Percentiles rank a stretch among this genome's conserved stretches.
Conservation (phyloP, 1,140 invertebrate genomes). For the Zaprionus davidi region DNA sequence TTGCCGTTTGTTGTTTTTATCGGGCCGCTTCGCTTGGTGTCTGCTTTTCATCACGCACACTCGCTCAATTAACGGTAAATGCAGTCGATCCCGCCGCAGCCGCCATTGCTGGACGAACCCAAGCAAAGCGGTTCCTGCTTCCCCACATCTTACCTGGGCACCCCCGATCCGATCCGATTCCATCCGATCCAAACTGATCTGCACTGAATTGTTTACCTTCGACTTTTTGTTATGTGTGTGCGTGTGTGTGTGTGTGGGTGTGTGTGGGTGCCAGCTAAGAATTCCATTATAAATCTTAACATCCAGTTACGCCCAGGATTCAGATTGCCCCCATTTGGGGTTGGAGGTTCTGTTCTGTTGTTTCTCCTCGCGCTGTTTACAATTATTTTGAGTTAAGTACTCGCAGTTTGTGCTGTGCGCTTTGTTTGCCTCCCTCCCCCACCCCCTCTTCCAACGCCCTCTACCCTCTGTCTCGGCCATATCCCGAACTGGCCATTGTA, state of each 20-base stretch:
- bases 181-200: not conserved
- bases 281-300: slow-evolving; percentile 63
- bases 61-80: slow-evolving; percentile 67
- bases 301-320: slow-evolving; percentile 71
- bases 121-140: slow-evolving; percentile 9
- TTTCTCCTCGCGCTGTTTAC: slow-evolving; percentile 65
- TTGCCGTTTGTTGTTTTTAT: slow-evolving; percentile 31
- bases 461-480: not conserved
- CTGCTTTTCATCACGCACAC: slow-evolving; percentile 77
- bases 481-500: not conserved
- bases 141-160: slow-evolving; percentile 31
- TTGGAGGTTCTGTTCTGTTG: slow-evolving; percentile 34
- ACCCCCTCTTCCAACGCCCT: not conserved
- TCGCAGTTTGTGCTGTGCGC: slow-evolving; percentile 26
- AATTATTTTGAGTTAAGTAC: slow-evolving; percentile 75
- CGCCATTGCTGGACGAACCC: slow-evolving; percentile 28
- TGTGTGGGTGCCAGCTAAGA: not conserved
- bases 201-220: slow-evolving; percentile 58
- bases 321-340: slow-evolving; percentile 15
- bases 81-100: slow-evolving; percentile 46
- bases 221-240: slow-evolving; percentile 37
- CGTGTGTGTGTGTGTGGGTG: not conserved
- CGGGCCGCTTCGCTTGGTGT: slow-evolving; percentile 30
- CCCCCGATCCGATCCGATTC: not conserved
- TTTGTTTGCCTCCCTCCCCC: slow-evolving; percentile 21